A percentile compares a stretch with the other conserved stretches of the same genome.
Evolutionary conservation across 1,140 invertebrate genomes (phyloP).

Genomic region (Homalodisca vitripennis): DNA sequence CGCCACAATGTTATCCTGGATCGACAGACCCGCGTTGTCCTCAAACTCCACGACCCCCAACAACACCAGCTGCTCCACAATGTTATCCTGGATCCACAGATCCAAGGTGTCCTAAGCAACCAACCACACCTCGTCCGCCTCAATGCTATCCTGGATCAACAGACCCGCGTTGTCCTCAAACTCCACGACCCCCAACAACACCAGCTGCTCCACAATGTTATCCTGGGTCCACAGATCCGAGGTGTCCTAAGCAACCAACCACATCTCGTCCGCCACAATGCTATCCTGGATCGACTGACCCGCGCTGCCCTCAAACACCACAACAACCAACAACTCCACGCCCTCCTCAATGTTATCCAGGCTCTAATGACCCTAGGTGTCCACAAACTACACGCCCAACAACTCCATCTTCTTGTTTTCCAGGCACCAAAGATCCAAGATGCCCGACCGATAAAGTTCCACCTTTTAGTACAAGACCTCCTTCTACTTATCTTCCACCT

Average conservation of each 20-base stretch:
- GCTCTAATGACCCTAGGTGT: conserved; percentile 44
- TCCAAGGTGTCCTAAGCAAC: conserved; percentile 46
- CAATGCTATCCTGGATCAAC: conserved; percentile 48
- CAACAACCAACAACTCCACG: conserved; percentile 27
- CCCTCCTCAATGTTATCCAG: conserved; percentile 42
- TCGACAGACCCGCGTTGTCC: conserved; percentile 50
- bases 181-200: conserved; percentile 32
- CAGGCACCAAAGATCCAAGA: conserved; percentile 42
- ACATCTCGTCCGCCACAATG: conserved; percentile 41
- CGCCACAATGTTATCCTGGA: conserved; percentile 47
- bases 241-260: conserved; percentile 41
- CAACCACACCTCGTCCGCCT: conserved; percentile 27
- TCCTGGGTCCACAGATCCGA: conserved; percentile 44
- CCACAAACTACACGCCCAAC: conserved; percentile 44
- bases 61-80: conserved; percentile 29
- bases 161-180: conserved; percentile 48
- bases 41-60: too few species aligned
- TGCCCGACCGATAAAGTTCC: conserved; percentile 40
- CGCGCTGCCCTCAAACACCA: conserved; percentile 43
- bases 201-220: conserved; percentile 41
- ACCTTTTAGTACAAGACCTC: conserved; percentile 44
- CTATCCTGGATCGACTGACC: conserved; percentile 44
- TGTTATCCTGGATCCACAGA: conserved; percentile 50
- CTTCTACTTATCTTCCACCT: conserved; percentile 41
- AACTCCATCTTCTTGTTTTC: conserved; percentile 35